phyloP scores from a whole-genome alignment of 2,797 vertebrate species.

The Lemur catta region DNA sequence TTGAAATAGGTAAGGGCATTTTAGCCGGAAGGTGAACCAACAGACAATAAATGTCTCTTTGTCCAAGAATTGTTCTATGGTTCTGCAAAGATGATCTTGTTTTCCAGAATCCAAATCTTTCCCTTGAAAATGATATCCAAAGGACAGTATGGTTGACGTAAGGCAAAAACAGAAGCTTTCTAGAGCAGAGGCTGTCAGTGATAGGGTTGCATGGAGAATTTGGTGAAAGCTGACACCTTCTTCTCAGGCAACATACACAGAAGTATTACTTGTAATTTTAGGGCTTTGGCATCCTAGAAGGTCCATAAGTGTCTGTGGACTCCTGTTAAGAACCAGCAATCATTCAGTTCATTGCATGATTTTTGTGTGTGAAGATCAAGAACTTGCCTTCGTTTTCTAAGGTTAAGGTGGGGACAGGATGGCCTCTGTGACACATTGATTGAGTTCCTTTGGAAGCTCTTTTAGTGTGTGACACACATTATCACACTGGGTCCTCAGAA shows the following conservation, averaged over 20 bases:
- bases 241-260: background rate
- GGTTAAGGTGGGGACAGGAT: fast-evolving
- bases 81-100: background rate
- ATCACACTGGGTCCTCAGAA: background rate
- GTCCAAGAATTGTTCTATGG: background rate
- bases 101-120: background rate
- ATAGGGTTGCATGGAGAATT: background rate
- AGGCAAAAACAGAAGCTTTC: background rate
- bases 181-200: fast-evolving
- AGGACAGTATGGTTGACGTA: background rate
- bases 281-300: background rate
- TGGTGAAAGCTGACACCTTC: background rate
- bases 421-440: fast-evolving
- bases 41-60: background rate
- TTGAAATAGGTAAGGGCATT: background rate
- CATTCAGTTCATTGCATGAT: background rate
- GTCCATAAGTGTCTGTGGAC: background rate
- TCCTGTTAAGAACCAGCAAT: background rate
- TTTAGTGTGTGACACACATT: background rate
- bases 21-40: background rate
- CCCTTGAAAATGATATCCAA: background rate
- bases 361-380: fast-evolving
- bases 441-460: background rate
- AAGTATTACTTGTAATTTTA: background rate
- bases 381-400: background rate